Evolutionary conservation across 2,888 invertebrate species (phyloP).

Genomic region (Stenurella melanura): DNA sequence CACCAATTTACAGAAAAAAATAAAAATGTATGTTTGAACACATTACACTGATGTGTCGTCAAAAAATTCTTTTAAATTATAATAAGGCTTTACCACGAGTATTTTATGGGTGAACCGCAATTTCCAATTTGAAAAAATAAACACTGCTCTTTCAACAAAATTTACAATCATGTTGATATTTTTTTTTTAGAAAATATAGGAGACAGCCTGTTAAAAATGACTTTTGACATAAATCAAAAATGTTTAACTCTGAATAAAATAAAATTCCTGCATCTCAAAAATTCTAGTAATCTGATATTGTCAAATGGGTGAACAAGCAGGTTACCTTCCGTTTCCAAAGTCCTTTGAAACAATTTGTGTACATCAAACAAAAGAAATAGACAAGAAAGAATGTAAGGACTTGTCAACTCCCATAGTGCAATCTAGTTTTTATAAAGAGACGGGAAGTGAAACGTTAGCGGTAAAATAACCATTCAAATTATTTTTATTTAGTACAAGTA

Average conservation of each 20-base stretch:
- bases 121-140: too few relatives aligned
- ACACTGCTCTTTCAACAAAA: too few relatives aligned
- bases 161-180: too few relatives aligned
- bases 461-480: neutral
- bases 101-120: too few relatives aligned
- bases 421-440: constrained; percentile 14
- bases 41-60: too few relatives aligned
- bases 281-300: neutral
- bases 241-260: neutral
- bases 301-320: constrained; percentile 36
- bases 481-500: too few relatives aligned
- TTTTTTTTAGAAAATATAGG: too few relatives aligned
- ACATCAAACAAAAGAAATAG: constrained; percentile 26
- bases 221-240: constrained; percentile 1
- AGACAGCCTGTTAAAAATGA: too few relatives aligned
- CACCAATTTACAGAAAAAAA: too few relatives aligned
- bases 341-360: constrained; percentile 29
- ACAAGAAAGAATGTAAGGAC: constrained; percentile 11
- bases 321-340: constrained; percentile 38
- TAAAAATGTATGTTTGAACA: too few relatives aligned
- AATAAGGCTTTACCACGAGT: too few relatives aligned
- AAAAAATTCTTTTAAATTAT: too few relatives aligned
- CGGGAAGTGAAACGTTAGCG: neutral
- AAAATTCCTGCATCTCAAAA: neutral
- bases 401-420: constrained; percentile 23